Percentiles rank a stretch among this genome's conserved stretches.
Evolutionary conservation across 2,888 invertebrate species (phyloP).

Genomic region (Tetragonisca angustula): DNA sequence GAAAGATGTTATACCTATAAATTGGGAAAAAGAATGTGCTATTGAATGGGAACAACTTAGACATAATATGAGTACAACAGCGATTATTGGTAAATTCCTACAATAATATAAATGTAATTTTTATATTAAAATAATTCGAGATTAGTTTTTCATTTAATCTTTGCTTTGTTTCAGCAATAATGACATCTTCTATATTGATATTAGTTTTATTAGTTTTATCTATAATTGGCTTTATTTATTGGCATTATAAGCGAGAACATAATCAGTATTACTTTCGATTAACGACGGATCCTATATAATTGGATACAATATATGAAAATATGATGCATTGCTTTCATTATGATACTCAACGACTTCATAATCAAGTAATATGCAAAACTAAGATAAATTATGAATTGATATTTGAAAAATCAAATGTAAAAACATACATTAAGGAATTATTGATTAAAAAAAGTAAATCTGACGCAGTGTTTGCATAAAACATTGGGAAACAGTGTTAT

Average conservation of each 20-base stretch:
- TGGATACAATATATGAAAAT: slow-evolving; percentile 1
- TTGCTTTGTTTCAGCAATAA: slow-evolving; percentile 75
- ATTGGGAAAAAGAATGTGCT: slow-evolving; percentile 89
- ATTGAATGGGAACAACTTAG: slow-evolving; percentile 68
- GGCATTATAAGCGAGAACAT: slow-evolving; percentile 77
- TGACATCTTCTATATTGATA: slow-evolving; percentile 77
- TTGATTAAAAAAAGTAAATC: slow-evolving; percentile 3
- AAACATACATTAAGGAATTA: slow-evolving; percentile 1
- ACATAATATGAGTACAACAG: slow-evolving; percentile 72
- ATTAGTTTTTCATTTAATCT: neutral
- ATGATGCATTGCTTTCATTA: neutral
- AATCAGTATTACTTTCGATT: slow-evolving; percentile 80
- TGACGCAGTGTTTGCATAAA: slow-evolving; percentile 9
- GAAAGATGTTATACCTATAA: slow-evolving; percentile 86
- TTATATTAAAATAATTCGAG: neutral
- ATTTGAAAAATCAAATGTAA: neutral
- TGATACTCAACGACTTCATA: slow-evolving; percentile 39
- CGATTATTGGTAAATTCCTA: slow-evolving; percentile 75
- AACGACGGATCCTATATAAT: slow-evolving; percentile 77
- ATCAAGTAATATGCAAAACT: slow-evolving; percentile 13
- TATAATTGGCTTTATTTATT: slow-evolving; percentile 78
- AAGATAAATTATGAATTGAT: slow-evolving; percentile 15
- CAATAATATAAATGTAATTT: neutral
- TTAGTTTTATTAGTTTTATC: slow-evolving; percentile 75
- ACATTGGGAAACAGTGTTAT: slow-evolving; percentile 11